Evolutionary conservation across 2,113 vertebrate genomes (phyloP).

Genomic region (Chroicocephalus ridibundus): DNA sequence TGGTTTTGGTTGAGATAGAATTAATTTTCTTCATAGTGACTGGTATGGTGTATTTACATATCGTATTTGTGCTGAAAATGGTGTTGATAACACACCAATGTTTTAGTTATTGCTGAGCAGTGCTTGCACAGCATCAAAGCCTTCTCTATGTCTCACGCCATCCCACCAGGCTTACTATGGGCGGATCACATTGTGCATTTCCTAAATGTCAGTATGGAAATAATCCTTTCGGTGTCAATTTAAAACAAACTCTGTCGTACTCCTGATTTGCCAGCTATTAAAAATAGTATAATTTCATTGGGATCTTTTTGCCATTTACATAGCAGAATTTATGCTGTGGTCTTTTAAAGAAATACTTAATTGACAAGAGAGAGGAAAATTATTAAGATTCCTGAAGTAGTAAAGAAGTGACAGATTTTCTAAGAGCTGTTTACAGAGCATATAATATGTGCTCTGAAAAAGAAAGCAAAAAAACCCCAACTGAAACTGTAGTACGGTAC

Average conservation of each 20-base stretch:
- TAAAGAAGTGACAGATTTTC: neutral
- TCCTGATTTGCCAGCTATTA: neutral
- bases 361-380: neutral
- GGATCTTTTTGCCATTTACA: neutral
- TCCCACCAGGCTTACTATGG: neutral
- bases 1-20: neutral
- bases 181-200: neutral
- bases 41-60: too few species aligned
- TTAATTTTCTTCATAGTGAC: neutral
- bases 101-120: neutral
- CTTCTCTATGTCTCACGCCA: neutral
- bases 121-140: neutral
- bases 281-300: neutral
- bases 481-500: neutral
- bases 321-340: neutral
- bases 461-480: neutral
- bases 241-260: neutral
- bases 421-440: neutral
- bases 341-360: neutral
- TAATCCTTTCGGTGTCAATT: neutral
- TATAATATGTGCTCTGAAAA: neutral
- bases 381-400: neutral
- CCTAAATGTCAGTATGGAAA: neutral
- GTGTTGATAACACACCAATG: neutral
- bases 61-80: neutral